These are phyloP conservation scores for Spheniscus humboldti DNA, from an alignment of 2,797 vertebrate species.

Conservation along the genomic window DNA sequence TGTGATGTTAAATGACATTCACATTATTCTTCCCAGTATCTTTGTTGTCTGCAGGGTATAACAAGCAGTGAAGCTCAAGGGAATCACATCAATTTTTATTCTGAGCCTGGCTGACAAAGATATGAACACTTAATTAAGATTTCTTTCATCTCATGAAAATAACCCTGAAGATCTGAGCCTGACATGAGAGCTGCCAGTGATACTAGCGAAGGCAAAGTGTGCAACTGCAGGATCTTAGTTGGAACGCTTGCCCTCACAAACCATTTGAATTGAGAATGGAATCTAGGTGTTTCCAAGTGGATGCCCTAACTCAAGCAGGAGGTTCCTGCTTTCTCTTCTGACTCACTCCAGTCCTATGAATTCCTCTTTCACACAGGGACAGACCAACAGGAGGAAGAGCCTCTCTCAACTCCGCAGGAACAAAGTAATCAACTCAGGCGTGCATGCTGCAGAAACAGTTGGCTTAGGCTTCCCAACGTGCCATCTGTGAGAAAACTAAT, in stretches of 20 bases:
- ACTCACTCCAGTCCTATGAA: background rate
- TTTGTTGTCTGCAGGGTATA: constrained; percentile 15
- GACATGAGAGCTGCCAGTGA: background rate
- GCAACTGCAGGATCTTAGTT: background rate
- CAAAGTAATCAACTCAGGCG: background rate
- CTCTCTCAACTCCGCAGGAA: background rate
- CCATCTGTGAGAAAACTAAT: background rate
- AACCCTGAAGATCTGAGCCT: constrained; percentile 1
- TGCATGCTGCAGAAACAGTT: background rate
- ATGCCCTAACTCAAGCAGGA: background rate
- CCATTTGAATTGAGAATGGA: background rate
- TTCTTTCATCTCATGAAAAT: constrained; percentile 33
- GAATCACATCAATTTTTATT: constrained; percentile 10
- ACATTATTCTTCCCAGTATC: constrained; percentile 7
- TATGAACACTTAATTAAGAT: constrained; percentile 44
- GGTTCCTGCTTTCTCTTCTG: background rate
- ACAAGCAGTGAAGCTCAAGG: constrained; percentile 2
- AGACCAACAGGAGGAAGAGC: background rate
- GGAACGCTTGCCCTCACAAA: background rate
- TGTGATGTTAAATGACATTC: constrained; percentile 37
- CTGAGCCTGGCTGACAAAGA: constrained; percentile 42
- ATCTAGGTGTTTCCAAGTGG: background rate
- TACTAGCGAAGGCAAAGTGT: background rate
- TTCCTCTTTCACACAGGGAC: background rate
- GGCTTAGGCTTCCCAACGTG: background rate